phyloP scores from a whole-genome alignment of 2,797 vertebrate species.

The Paramormyrops hopkinsi region DNA sequence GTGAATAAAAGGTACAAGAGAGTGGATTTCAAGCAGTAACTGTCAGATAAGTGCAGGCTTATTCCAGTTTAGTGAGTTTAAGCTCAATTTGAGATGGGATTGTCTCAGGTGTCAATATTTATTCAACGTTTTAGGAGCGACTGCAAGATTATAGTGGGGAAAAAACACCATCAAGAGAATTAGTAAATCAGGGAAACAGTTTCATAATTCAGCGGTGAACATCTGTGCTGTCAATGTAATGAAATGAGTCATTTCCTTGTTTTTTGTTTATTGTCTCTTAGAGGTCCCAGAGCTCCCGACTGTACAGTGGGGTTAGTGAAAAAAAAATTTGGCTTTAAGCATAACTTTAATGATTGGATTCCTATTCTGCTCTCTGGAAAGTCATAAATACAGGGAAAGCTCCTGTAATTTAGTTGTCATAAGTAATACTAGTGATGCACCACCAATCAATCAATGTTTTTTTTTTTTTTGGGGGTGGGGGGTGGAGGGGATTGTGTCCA shows the following conservation, averaged over 20 bases:
- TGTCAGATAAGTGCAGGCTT: background rate
- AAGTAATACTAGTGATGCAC: background rate
- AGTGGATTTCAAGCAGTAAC: background rate
- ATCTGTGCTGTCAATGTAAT: background rate
- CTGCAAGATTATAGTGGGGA: background rate
- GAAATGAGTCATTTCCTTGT: background rate
- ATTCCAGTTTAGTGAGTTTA: conserved; percentile 22
- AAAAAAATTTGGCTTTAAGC: background rate
- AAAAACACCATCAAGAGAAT: background rate
- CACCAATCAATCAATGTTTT: conserved; percentile 15
- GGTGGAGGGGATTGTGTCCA: conserved; percentile 8
- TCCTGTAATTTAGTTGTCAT: background rate
- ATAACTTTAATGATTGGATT: background rate
- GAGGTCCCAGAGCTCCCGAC: background rate
- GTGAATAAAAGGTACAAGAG: background rate
- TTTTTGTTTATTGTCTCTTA: background rate
- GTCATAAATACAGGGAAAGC: background rate
- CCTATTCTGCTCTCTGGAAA: background rate
- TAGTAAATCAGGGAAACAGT: background rate
- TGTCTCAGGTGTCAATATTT: background rate
- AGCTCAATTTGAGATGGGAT: background rate
- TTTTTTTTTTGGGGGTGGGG: background rate
- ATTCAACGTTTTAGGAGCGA: background rate
- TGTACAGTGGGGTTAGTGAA: background rate
- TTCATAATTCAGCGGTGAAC: background rate